phyloP scores from a whole-genome alignment of 1,140 invertebrate genomes.

The Trichonephila clavipes region DNA sequence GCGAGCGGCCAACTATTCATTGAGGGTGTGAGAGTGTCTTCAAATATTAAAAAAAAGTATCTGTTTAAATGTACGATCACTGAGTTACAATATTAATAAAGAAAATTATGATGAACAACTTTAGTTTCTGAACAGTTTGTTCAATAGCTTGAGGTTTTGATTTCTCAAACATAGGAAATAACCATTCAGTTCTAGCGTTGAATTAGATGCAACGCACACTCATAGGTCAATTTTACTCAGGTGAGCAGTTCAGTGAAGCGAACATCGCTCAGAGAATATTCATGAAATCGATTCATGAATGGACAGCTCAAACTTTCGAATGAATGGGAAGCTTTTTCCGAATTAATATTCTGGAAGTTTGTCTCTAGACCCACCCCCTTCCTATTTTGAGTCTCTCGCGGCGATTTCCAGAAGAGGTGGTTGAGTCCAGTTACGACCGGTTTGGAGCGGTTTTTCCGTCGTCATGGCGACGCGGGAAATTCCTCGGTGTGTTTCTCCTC shows the following conservation, averaged over 20 bases:
- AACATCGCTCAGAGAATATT: not conserved
- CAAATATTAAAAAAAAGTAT: too few species aligned
- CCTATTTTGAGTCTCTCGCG: not conserved
- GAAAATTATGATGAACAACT: too few species aligned
- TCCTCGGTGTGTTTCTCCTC: conserved; percentile 1
- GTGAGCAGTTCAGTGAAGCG: not conserved
- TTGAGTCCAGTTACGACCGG: not conserved
- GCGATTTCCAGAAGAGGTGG: not conserved
- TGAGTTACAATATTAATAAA: too few species aligned
- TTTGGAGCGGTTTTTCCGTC: conserved; percentile 10
- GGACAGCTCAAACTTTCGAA: not conserved
- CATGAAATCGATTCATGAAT: conserved; percentile 11
- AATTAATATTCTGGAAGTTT: not conserved
- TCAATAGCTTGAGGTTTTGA: too few species aligned
- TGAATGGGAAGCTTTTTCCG: not conserved
- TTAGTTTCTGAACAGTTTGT: too few species aligned
- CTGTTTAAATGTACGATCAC: too few species aligned
- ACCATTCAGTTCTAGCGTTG: too few species aligned
- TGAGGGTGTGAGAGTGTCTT: too few species aligned
- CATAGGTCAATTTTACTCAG: too few species aligned
- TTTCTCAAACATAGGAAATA: too few species aligned
- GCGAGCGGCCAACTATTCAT: too few species aligned
- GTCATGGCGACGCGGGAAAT: conserved; percentile 9
- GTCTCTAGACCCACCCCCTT: not conserved
- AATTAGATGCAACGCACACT: too few species aligned